Evolutionary conservation across 2,797 vertebrate genomes (phyloP).

Genomic region (Bufotes viridis): DNA sequence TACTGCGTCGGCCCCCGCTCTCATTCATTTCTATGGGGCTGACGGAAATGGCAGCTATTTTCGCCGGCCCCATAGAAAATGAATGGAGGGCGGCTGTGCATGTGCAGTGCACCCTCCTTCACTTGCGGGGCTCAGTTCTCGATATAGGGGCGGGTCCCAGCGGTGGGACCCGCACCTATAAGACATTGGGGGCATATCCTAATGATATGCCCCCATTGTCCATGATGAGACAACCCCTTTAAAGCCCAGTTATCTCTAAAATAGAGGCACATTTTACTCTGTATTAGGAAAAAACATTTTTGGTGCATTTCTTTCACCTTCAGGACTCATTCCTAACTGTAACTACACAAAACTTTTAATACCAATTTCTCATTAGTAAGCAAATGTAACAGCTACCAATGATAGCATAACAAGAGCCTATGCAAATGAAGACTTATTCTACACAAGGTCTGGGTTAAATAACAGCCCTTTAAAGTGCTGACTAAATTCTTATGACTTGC

Average conservation of each 20-base stretch:
- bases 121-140: too few species aligned
- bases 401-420: background rate
- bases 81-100: too few species aligned
- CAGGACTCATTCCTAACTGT: background rate
- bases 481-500: constrained; percentile 16
- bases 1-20: too few species aligned
- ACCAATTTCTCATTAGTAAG: constrained; percentile 19
- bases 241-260: background rate
- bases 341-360: constrained; percentile 12
- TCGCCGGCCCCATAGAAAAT: too few species aligned
- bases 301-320: background rate
- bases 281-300: background rate
- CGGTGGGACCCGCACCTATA: too few species aligned
- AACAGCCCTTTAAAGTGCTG: constrained; percentile 24
- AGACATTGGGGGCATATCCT: too few species aligned
- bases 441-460: constrained; percentile 14
- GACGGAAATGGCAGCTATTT: too few species aligned
- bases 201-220: too few species aligned
- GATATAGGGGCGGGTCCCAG: too few species aligned
- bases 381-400: background rate
- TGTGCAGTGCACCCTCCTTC: too few species aligned
- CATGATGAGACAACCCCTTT: too few species aligned
- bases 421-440: background rate
- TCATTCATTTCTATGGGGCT: too few species aligned
- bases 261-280: background rate